A percentile compares a stretch with the other conserved stretches of the same genome.
Evolutionary conservation across 2,113 vertebrate genomes (phyloP).

Genomic region (Lepus americanus): DNA sequence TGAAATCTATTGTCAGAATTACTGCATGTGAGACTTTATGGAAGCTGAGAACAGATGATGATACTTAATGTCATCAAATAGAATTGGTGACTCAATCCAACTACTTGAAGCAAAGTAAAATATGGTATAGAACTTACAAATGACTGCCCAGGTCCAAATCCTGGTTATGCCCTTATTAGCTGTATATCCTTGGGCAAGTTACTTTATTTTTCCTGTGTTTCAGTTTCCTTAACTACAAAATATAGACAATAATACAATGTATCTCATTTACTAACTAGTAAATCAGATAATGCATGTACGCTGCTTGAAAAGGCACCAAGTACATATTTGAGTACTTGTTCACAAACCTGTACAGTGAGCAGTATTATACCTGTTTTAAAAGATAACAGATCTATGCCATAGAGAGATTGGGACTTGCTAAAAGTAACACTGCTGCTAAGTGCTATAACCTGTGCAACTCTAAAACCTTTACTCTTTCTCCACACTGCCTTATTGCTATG

Average conservation of each 20-base stretch:
- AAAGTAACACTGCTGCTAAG: background rate
- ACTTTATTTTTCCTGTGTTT: slow-evolving; percentile 10
- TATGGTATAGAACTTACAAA: background rate
- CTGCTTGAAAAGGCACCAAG: background rate
- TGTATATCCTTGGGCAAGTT: background rate
- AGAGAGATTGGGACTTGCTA: background rate
- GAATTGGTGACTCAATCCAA: background rate
- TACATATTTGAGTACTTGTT: background rate
- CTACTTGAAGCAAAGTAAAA: background rate
- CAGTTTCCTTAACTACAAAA: background rate
- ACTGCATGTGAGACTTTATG: background rate
- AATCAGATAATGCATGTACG: background rate
- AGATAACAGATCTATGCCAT: background rate
- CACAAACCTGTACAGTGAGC: background rate
- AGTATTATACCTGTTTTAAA: background rate
- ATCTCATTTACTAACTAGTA: background rate
- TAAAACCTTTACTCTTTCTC: background rate
- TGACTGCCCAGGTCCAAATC: background rate
- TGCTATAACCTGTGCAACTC: background rate
- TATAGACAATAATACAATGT: background rate
- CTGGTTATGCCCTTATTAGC: background rate
- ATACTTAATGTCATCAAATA: background rate
- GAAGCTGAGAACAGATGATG: slow-evolving; percentile 26
- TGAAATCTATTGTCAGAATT: background rate
- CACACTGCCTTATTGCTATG: background rate